Evolutionary conservation across 1,140 invertebrate genomes (phyloP).

Genomic region (Drosophila arizonae): DNA sequence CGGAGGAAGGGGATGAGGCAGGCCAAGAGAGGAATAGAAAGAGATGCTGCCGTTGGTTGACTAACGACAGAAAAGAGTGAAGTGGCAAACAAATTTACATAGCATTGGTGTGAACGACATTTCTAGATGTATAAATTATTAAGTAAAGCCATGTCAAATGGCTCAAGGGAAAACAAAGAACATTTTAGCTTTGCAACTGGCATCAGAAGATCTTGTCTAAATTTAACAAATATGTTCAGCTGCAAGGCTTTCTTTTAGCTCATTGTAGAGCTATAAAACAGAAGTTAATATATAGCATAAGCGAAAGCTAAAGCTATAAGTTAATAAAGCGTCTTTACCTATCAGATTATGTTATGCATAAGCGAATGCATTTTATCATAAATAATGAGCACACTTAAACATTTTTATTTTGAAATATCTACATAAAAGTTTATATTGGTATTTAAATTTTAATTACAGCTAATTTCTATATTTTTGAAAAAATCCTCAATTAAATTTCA

Average conservation of each 20-base stretch:
- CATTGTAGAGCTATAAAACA: too few species aligned
- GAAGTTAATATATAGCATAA: too few species aligned
- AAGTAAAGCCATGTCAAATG: slow-evolving; percentile 6
- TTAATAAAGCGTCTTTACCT: too few species aligned
- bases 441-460: too few species aligned
- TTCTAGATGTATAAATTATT: slow-evolving; percentile 17
- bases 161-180: slow-evolving; percentile 7
- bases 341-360: too few species aligned
- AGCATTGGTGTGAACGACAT: slow-evolving; percentile 16
- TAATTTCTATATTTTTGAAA: too few species aligned
- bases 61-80: slow-evolving; percentile 10
- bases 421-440: too few species aligned
- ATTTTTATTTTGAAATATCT: too few species aligned
- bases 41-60: slow-evolving; percentile 3
- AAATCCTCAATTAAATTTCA: too few species aligned
- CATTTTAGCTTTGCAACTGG: background rate
- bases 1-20: background rate
- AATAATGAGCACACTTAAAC: too few species aligned
- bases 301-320: too few species aligned
- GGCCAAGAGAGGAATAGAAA: background rate
- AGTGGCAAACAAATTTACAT: slow-evolving; percentile 57
- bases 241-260: background rate
- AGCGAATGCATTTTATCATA: too few species aligned
- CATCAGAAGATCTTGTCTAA: background rate
- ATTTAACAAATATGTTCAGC: background rate